Conservation (phyloP, 1,140 invertebrate species). For the Archivesica marissinica region DNA sequence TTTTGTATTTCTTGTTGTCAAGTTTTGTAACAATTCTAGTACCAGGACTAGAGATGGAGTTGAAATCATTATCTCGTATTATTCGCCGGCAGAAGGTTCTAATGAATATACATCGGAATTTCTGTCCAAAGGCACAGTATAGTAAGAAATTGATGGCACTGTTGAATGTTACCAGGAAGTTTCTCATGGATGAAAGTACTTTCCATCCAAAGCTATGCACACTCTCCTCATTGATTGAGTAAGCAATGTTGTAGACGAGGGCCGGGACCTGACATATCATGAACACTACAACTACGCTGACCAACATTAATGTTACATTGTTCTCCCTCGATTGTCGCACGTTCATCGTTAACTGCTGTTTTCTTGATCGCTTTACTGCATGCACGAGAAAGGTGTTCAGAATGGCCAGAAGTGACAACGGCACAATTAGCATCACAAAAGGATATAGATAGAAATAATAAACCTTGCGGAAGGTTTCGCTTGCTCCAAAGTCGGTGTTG, state of each 20-base stretch:
- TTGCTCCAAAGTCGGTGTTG: conserved; percentile 89
- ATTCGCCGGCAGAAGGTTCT: conserved; percentile 90
- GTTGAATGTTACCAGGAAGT: conserved; percentile 97
- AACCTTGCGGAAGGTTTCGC: conserved; percentile 89
- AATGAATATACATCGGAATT: conserved; percentile 96
- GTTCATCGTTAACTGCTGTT: conserved; percentile 79
- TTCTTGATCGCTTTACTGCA: conserved; percentile 81
- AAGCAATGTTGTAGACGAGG: conserved; percentile 92
- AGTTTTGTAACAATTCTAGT: conserved; percentile 45
- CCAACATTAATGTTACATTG: conserved; percentile 92
- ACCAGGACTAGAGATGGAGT: conserved; percentile 74
- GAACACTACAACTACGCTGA: conserved; percentile 97
- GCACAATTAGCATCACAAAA: conserved; percentile 95
- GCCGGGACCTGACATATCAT: conserved; percentile 96
- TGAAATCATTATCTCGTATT: conserved; percentile 70
- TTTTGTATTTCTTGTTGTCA: conserved; percentile 48
- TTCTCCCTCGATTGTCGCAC: conserved; percentile 82
- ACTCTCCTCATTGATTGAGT: conserved; percentile 73
- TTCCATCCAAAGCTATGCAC: conserved; percentile 67
- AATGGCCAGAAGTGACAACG: conserved; percentile 92
- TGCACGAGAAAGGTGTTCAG: conserved; percentile 95
- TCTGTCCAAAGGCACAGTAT: conserved; percentile 98
- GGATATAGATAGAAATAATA: conserved; percentile 97
- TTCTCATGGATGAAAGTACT: conserved; percentile 85
- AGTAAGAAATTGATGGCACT: conserved; percentile 99